Percentiles rank a stretch among this genome's conserved stretches.
phyloP scores from a whole-genome alignment of 1,140 invertebrate species.

The Drosophila mayri region DNA sequence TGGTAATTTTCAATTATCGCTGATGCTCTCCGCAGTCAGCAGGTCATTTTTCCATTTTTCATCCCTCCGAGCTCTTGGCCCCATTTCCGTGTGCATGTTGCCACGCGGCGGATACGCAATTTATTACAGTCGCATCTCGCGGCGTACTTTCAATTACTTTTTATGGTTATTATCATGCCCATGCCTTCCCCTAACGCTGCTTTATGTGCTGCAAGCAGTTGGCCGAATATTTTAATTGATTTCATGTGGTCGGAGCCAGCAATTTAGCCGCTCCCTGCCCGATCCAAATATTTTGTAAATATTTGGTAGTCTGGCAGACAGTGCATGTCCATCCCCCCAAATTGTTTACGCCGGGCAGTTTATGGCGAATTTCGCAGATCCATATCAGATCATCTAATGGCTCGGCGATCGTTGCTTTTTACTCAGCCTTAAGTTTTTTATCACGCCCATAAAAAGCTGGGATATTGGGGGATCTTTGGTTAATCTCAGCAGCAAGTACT shows the following conservation, averaged over 20 bases:
- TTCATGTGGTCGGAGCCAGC: slow-evolving; percentile 55
- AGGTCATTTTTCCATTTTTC: slow-evolving; percentile 18
- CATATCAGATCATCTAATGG: slow-evolving; percentile 24
- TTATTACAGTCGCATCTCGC: slow-evolving; percentile 63
- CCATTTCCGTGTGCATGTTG: slow-evolving; percentile 1
- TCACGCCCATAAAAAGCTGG: not conserved
- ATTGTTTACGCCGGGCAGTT: slow-evolving; percentile 55
- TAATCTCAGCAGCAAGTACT: not conserved
- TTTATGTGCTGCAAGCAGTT: slow-evolving; percentile 60
- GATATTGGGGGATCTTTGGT: not conserved
- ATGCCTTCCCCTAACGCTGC: slow-evolving; percentile 6
- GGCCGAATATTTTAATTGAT: slow-evolving; percentile 76
- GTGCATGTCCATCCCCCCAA: slow-evolving; percentile 26
- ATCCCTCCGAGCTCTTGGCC: slow-evolving; percentile 11
- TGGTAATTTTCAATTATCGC: slow-evolving; percentile 32
- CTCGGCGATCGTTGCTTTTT: not conserved
- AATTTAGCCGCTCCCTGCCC: slow-evolving; percentile 7
- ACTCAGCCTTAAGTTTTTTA: slow-evolving; percentile 17
- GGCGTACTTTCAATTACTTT: slow-evolving; percentile 67
- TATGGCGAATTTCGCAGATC: slow-evolving; percentile 22
- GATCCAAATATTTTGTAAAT: slow-evolving; percentile 47
- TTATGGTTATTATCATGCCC: slow-evolving; percentile 43
- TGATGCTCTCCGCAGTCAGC: slow-evolving; percentile 29
- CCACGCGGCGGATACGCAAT: slow-evolving; percentile 53
- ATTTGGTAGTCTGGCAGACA: slow-evolving; percentile 52